phyloP scores from a whole-genome alignment of 1,140 invertebrate species.

The Neodiprion lecontei region DNA sequence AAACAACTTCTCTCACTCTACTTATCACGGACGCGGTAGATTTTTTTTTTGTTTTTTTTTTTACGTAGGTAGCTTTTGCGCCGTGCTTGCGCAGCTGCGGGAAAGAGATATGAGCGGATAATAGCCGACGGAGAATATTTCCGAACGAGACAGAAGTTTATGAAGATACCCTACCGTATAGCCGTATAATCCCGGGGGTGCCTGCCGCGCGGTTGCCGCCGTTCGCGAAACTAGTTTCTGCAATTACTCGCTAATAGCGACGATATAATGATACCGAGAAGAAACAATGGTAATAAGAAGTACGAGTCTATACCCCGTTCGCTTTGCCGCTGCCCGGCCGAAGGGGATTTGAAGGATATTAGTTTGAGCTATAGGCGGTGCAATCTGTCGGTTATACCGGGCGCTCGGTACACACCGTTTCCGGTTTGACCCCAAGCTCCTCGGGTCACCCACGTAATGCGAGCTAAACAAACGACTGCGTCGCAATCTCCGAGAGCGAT shows the following conservation, averaged over 20 bases:
- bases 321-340: background rate
- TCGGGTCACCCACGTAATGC: background rate
- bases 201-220: too few relatives aligned
- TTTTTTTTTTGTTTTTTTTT: too few relatives aligned
- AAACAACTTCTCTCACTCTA: too few relatives aligned
- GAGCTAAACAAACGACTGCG: background rate
- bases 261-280: background rate
- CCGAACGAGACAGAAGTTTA: too few relatives aligned
- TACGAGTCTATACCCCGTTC: background rate
- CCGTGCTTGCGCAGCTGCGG: too few relatives aligned
- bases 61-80: too few relatives aligned
- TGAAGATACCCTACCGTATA: too few relatives aligned
- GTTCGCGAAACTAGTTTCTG: background rate
- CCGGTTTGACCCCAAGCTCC: background rate
- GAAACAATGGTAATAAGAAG: background rate
- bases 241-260: background rate
- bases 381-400: background rate
- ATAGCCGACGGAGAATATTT: too few relatives aligned
- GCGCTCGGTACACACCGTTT: background rate
- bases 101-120: too few relatives aligned
- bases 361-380: background rate
- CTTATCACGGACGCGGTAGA: too few relatives aligned
- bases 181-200: too few relatives aligned
- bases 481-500: slow-evolving; percentile 1
- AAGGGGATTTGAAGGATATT: background rate